Base-by-base conservation (phyloP, 2,113 vertebrate species). In the Alethe diademata region DNA sequence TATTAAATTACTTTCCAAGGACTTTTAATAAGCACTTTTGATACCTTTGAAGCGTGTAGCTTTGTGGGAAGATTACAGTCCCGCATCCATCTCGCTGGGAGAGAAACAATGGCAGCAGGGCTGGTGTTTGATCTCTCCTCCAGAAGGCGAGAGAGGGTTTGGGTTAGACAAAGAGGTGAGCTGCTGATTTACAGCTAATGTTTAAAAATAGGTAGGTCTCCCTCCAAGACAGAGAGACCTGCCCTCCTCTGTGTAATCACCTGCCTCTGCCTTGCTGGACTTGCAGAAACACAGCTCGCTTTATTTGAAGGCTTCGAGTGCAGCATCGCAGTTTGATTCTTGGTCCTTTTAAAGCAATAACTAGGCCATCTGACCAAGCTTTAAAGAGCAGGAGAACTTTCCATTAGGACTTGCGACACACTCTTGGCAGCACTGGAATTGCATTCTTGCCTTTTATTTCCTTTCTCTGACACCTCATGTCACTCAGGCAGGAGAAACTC, bases 1-100 rank as follows among this genome's bases (percentile, higher is more conserved):
- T 97, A 95, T 97, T 98, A 97, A 95, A 97, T 97, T 97, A 97
- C 96, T 97, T 98, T 96, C 95, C 90, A 50, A 95, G 93, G 96
- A 97, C 96, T 97, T 98, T 97, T 97, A 98, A 97, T 97, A 98
- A 97, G 96, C 93, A 96, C 94, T 97, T 97, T 97, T 93, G 93
- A 94, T 96, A 93, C 87, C 94, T 97, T 97, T 98, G 96, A 98
- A 97, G 95, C 85, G 0, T 67, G 78, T 6, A n/a, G 97, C 96
- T 97, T 97, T 97, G 94, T 97, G 96, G 93, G 90, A 97, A 96
- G 94, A 97, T 97, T 96, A 97, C 95, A 97, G 96, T 96, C 93
- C 96, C 56, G 90, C 96, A 86, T 97, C 97, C 85, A 93, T 97
- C 97, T 98, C 83, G 40, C 97, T 97, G 96, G 95, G 97, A 97